phyloP scores from a whole-genome alignment of 2,888 invertebrate species.

The Clunio marinus region DNA sequence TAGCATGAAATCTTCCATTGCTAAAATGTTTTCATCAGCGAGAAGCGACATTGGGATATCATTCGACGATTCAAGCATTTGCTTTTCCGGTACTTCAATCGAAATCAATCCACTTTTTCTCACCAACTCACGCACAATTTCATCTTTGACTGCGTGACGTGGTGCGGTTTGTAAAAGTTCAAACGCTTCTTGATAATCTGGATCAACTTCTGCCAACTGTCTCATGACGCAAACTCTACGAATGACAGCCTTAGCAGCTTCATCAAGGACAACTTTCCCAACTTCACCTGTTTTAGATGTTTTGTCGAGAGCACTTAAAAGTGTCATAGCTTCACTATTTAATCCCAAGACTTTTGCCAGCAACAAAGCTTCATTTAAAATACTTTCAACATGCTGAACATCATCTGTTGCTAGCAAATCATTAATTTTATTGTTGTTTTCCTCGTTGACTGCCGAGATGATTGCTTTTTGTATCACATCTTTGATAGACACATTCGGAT shows the following conservation, averaged over 20 bases:
- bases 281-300: conserved; percentile 48
- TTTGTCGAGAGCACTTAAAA: conserved; percentile 3
- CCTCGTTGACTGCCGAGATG: conserved; percentile 60
- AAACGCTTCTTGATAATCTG: conserved; percentile 60
- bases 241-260: conserved; percentile 19
- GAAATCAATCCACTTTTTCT: conserved; percentile 69
- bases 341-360: conserved; percentile 67
- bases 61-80: conserved; percentile 59
- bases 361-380: conserved; percentile 63
- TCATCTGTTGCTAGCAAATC: conserved; percentile 13
- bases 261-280: conserved; percentile 40
- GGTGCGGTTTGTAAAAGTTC: conserved; percentile 62
- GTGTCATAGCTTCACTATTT: conserved; percentile 43
- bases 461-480: conserved; percentile 65
- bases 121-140: conserved; percentile 64
- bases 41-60: conserved; percentile 67
- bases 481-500: conserved; percentile 53
- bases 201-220: conserved; percentile 64
- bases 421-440: conserved; percentile 52
- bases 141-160: conserved; percentile 64
- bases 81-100: conserved; percentile 61
- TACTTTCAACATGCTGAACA: conserved; percentile 45
- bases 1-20: conserved; percentile 69
- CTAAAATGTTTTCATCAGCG: conserved; percentile 65
- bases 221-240: conserved; percentile 58